phyloP scores from a whole-genome alignment of 2,797 vertebrate species.

The Danio tinwini region DNA sequence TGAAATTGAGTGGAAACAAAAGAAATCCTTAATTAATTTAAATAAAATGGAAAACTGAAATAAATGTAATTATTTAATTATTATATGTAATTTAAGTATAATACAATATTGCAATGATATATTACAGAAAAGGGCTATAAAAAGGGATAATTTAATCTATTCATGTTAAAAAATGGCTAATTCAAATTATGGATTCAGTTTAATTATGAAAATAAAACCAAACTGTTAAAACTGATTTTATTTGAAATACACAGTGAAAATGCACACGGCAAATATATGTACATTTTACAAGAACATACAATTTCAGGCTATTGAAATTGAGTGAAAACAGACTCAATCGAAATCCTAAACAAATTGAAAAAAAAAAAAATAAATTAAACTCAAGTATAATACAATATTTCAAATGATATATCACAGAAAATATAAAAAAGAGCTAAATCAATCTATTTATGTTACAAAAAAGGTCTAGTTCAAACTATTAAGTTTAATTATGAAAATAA shows the following conservation, averaged over 20 bases:
- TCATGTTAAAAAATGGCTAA: no score
- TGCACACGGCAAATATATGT: background rate
- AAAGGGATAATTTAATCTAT: background rate
- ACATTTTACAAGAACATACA: background rate
- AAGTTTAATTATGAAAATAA: no score
- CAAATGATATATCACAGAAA: background rate
- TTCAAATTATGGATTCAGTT: no score
- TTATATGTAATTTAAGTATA: no score
- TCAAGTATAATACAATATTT: no score
- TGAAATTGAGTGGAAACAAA: background rate
- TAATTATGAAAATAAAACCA: background rate
- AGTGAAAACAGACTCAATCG: background rate
- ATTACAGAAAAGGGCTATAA: background rate
- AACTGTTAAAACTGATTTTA: no score
- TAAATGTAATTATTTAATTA: background rate
- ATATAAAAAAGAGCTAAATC: background rate
- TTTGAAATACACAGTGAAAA: background rate
- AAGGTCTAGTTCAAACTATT: no score
- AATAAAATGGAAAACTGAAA: background rate
- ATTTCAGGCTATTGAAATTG: background rate
- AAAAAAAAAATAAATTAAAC: background rate
- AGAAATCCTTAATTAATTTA: background rate
- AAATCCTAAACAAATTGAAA: background rate
- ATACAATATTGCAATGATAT: background rate
- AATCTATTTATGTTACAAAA: background rate